Base-by-base conservation (phyloP, 2,888 invertebrate species). In the Strigamia maritima region DNA sequence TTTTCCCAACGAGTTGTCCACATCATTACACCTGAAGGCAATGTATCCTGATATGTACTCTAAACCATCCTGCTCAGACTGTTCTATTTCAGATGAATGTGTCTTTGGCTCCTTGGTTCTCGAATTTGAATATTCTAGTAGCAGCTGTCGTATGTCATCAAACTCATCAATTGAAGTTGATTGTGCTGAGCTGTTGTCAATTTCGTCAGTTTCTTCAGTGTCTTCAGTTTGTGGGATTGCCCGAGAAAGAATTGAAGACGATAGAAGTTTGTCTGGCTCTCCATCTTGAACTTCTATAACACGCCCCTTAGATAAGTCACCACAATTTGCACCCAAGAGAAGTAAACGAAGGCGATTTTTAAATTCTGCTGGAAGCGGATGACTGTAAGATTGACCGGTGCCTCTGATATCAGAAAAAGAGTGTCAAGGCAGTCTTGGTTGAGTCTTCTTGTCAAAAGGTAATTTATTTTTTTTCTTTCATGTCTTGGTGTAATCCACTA, bases 341-440 rank as follows among this genome's bases (percentile, higher is more conserved):
- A 81, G 10, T 8, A 79, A 44, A 16, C 79, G 40, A 6, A 81
- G 38, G 16, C 81, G 65, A 28, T 81, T 76, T 19, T 75, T 77
- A 44, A 81, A 75, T 31, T 80, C 80, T 0, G 76, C 24, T 0
- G 81, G 79, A 8, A 54, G 40, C 7, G 81, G 81, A 26, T 81
- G 65, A 12, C 8, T 10, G 38, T 81, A 79, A 26, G 80, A 76
- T 2, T 77, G 44, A n/a, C 81, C 81, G 6, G 75, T 74, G 1
- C 54, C 78, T 35, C 81, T 12, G 8, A 81, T 80, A 1, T 54
- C 2, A 1, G 80, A 79, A 75, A 81, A 81, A 26, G 79, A 74
- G 54, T 80, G 80, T 81, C 81, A 8, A 81, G 22, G 14, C 70
- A 49, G 49, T 81, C 81, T 40, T 81, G 80, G 54, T 80, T 81